Conservation (phyloP, 30 jellyfish, hydroid and myxozoan genomes). For the Chrysaora quinquecirrha region DNA sequence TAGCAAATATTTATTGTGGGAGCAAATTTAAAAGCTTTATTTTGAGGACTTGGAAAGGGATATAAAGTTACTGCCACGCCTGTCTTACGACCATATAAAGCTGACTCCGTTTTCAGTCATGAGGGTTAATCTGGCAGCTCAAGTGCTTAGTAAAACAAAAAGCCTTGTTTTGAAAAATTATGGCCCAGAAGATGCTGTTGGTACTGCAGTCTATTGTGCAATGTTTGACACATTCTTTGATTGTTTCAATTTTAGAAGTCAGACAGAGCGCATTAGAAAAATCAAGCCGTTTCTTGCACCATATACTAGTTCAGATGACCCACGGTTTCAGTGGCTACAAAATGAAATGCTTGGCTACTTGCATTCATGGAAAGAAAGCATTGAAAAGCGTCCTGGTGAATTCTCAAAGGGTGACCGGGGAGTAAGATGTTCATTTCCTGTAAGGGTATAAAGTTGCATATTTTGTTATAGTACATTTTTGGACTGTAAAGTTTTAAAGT, state of each 20-base stretch:
- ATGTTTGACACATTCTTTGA: slow-evolving; percentile 54
- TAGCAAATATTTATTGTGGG: not conserved
- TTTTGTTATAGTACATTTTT: no score
- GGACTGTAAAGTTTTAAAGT: no score
- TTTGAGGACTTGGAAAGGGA: not conserved
- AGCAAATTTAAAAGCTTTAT: not conserved
- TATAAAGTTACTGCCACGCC: slow-evolving; percentile 5
- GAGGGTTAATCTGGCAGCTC: slow-evolving; percentile 47
- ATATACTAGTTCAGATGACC: slow-evolving; percentile 34
- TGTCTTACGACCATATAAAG: slow-evolving; percentile 18
- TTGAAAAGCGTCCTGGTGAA: slow-evolving; percentile 27
- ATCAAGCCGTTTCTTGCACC: slow-evolving; percentile 37
- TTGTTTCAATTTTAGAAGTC: slow-evolving; percentile 37
- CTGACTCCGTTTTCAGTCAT: slow-evolving; percentile 32
- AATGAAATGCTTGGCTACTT: slow-evolving; percentile 10
- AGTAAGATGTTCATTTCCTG: slow-evolving; percentile 36
- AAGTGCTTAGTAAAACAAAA: slow-evolving; percentile 36
- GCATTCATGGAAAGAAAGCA: slow-evolving; percentile 19
- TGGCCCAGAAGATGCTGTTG: slow-evolving; percentile 8
- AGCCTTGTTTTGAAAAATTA: not conserved
- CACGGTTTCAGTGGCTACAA: slow-evolving; percentile 42
- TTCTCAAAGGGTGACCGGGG: slow-evolving; percentile 27
- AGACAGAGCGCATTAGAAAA: slow-evolving; percentile 3
- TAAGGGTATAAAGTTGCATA: no score
- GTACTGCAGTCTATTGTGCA: slow-evolving; percentile 42